Base-by-base conservation (phyloP, 92 coral and sea anemone species). In the Parazoanthus atlanticus region DNA sequence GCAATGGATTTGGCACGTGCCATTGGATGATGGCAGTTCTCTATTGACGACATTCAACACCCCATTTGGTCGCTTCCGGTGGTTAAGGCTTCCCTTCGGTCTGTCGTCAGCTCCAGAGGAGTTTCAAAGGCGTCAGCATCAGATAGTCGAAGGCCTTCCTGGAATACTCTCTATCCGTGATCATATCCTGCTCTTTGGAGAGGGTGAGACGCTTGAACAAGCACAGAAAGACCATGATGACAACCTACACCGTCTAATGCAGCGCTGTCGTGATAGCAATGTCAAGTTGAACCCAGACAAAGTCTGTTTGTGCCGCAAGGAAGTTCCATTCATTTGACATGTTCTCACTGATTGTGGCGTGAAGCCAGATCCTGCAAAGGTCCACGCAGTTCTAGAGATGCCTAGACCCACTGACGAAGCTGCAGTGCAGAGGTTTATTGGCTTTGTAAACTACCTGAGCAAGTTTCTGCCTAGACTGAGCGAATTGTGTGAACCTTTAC, bases 51-150 rank as follows among this genome's bases (percentile, higher is more conserved):
- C 87, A 1, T 90, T 90, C 36, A 90, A 90, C 65, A 90, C 92
- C 12, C 90, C 90, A 6, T 86, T 90, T 78, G 90, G 90, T 8
- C 52, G 92, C 79, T 90, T 82, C 80, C 86, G 90, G 0, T 86
- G 92, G 92, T 85, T 90, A 38, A 41, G 90, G 64, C 34, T 90
- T 25, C 90, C 92, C 13, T 90, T 90, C 58, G 92, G 90, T 6
- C 85, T 90, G 28, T 78, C 89, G 33, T 54, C 83, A 1, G 90
- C 92, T 30, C 92, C 90, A 2, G 92, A 89, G 56, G 89, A 74
- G 74, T 89, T 84, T 43, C 84, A 85, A 40, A 72, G 90, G 76
- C 78, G 79, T 13, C 85, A 84, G 33, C 92, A 89, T 34, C 89
- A 85, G 61, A 64, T 89, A 17, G 89, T 89, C 25, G 78, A 89